Percentiles rank a stretch among this genome's conserved stretches.
Evolutionary conservation across 2,888 invertebrate genomes (phyloP).

Genomic region (Callyntrura sp.): DNA sequence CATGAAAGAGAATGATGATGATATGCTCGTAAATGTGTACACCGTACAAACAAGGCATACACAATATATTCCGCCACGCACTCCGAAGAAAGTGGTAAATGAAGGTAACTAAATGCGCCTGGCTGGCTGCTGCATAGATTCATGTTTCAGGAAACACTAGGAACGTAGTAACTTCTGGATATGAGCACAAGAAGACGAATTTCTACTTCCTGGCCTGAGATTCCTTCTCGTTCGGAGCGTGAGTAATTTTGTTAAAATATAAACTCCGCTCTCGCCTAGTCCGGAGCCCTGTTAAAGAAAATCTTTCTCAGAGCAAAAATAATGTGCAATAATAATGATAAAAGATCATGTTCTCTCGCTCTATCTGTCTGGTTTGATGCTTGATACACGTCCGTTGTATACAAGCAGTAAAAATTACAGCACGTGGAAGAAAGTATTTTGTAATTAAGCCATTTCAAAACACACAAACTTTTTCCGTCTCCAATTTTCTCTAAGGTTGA

Average conservation of each 20-base stretch:
- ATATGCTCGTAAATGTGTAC: background rate
- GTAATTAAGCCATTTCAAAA: slow-evolving; percentile 63
- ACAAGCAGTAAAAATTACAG: background rate
- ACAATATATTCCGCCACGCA: background rate
- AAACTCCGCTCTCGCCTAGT: background rate
- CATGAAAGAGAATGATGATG: too few relatives aligned
- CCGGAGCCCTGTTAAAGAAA: background rate
- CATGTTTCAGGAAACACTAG: slow-evolving; percentile 7
- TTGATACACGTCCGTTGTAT: background rate
- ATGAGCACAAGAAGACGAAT: slow-evolving; percentile 7
- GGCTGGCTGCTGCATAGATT: background rate
- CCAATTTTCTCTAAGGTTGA: background rate
- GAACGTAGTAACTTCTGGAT: background rate
- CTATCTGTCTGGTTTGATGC: background rate
- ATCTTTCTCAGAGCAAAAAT: background rate
- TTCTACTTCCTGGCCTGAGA: slow-evolving; percentile 8
- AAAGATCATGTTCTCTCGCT: background rate
- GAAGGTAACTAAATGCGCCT: background rate
- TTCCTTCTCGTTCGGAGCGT: slow-evolving; percentile 16
- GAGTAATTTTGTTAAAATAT: slow-evolving; percentile 57
- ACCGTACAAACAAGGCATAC: background rate
- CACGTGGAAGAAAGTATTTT: background rate
- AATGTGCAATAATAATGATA: background rate
- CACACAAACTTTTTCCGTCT: background rate
- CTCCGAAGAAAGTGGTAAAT: background rate